Conservation (phyloP, 1,140 invertebrate species). For the Augochlora pura region DNA sequence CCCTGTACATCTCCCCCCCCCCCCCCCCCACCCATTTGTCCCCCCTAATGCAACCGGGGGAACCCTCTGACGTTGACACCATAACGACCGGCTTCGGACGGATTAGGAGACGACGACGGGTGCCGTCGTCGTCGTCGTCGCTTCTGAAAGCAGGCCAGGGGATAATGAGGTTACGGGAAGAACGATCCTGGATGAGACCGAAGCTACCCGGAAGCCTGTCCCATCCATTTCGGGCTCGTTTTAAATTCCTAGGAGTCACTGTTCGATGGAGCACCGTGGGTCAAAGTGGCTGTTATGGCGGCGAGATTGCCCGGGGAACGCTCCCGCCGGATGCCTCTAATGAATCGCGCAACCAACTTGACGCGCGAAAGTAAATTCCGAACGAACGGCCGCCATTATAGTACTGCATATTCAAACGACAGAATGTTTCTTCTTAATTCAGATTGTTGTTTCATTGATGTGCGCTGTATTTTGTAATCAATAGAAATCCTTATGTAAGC, state of each 20-base stretch:
- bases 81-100: slow-evolving; percentile 20
- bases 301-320: neutral
- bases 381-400: too few species aligned
- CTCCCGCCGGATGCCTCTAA: neutral
- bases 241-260: neutral
- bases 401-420: too few species aligned
- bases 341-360: too few species aligned
- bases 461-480: too few species aligned
- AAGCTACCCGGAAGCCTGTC: neutral
- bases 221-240: neutral
- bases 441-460: too few species aligned
- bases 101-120: slow-evolving; percentile 35
- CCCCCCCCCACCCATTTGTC: too few species aligned
- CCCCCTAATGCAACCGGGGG: too few species aligned
- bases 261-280: neutral
- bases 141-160: neutral
- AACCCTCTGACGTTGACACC: neutral
- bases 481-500: too few species aligned
- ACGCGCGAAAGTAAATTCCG: too few species aligned
- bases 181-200: neutral
- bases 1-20: too few species aligned
- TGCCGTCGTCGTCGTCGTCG: too few species aligned
- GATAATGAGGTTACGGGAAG: slow-evolving; percentile 26
- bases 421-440: too few species aligned
- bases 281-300: neutral